These are phyloP conservation scores for Stramonita haemastoma DNA, from an alignment of 2,888 invertebrate genomes.

Conservation along the genomic window DNA sequence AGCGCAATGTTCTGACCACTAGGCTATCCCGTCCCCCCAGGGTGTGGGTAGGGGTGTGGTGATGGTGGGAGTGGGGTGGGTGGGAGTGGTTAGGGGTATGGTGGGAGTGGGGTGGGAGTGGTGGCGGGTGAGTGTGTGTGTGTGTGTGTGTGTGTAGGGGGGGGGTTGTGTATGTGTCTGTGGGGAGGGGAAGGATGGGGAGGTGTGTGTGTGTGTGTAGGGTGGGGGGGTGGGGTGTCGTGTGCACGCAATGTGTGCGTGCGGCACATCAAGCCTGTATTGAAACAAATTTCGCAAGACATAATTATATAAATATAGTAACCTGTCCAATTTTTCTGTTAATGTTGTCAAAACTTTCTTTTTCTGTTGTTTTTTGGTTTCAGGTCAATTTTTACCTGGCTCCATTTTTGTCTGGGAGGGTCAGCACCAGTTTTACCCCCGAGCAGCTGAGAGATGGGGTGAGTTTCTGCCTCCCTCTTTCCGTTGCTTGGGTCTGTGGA, in stretches of 20 bases:
- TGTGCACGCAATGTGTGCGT: constrained; percentile 3
- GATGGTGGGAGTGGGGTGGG: no score
- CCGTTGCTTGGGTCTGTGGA: no score
- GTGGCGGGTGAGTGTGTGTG: constrained; percentile 6
- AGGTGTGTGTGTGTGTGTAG: not conserved
- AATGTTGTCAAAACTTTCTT: no score
- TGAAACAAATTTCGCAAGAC: not conserved
- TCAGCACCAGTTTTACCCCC: not conserved
- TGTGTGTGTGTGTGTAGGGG: not conserved
- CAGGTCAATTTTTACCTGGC: constrained; percentile 43
- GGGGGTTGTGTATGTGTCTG: not conserved
- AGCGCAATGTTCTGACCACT: no score
- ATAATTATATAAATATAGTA: no score
- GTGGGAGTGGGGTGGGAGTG: no score
- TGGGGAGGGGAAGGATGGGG: not conserved
- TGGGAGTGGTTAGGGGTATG: no score
- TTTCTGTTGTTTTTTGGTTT: not conserved
- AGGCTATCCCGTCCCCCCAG: no score
- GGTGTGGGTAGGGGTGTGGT: no score
- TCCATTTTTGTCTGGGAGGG: constrained; percentile 26
- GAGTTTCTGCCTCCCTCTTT: not conserved
- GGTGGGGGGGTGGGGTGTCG: not conserved
- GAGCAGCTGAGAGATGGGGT: not conserved
- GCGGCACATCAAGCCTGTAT: not conserved
- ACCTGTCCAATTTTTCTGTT: no score